Evolutionary conservation across 2,113 vertebrate species (phyloP).

Genomic region (Anser cygnoides): DNA sequence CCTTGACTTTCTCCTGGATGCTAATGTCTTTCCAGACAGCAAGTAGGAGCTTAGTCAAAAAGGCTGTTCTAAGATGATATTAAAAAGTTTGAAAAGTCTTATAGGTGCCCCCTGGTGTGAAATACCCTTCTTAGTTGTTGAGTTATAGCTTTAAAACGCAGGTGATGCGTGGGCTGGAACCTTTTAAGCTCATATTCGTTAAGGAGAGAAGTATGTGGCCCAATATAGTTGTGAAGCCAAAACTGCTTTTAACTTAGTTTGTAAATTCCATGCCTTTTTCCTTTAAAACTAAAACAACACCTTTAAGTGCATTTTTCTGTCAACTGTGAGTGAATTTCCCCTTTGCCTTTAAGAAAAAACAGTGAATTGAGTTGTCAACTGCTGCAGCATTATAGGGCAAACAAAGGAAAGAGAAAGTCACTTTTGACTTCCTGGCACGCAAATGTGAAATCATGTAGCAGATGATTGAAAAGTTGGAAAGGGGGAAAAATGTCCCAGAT

Average conservation of each 20-base stretch:
- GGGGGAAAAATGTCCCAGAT: conserved; percentile 33
- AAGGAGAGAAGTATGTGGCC: conserved; percentile 26
- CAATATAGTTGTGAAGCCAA: conserved; percentile 19
- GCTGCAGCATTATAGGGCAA: conserved; percentile 58
- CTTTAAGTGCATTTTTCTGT: conserved; percentile 73
- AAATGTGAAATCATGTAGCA: neutral
- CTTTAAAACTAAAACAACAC: conserved; percentile 2
- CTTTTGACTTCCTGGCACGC: neutral
- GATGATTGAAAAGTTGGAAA: neutral
- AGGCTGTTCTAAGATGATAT: neutral
- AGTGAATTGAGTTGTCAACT: conserved; percentile 58
- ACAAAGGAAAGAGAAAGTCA: neutral
- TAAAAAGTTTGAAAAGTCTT: neutral
- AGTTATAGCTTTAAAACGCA: conserved; percentile 37
- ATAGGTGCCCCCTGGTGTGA: neutral
- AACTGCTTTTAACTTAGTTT: conserved; percentile 53
- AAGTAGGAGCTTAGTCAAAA: conserved; percentile 23
- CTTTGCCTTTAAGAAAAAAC: conserved; percentile 70
- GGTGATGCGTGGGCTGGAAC: conserved; percentile 6
- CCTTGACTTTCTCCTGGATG: neutral
- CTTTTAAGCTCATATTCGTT: neutral
- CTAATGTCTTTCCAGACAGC: neutral
- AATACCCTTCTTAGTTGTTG: conserved; percentile 13
- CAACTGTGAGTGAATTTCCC: conserved; percentile 65
- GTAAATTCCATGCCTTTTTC: conserved; percentile 64